Conservation (phyloP, 2,797 vertebrate species). For the Siniperca scherzeri region DNA sequence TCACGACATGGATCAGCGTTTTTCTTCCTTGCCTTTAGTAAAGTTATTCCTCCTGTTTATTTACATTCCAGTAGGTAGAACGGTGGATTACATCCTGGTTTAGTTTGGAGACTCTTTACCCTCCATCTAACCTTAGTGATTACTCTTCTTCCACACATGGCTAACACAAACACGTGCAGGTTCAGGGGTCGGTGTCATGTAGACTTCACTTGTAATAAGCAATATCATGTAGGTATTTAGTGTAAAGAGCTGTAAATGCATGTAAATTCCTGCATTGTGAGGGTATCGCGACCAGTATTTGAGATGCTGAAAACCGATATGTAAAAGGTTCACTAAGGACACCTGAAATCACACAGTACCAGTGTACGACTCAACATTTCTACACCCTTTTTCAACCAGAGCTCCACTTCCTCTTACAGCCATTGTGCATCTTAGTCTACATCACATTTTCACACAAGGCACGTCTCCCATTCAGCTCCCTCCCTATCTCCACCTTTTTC, state of each 20-base stretch:
- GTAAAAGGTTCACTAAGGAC: constrained; percentile 20
- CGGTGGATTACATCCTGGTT: constrained; percentile 20
- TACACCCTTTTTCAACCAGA: constrained; percentile 15
- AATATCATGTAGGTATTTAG: constrained; percentile 7
- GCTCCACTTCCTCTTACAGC: constrained; percentile 19
- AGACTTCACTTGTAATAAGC: constrained; percentile 1
- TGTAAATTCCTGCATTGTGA: background rate
- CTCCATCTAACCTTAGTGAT: background rate
- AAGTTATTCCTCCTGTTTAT: constrained; percentile 40
- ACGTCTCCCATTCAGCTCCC: constrained; percentile 35
- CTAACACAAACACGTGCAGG: constrained; percentile 10
- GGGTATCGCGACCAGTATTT: background rate
- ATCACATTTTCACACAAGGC: constrained; percentile 55
- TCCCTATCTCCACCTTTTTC: background rate
- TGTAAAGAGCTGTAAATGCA: constrained; percentile 18
- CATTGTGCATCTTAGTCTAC: constrained; percentile 15
- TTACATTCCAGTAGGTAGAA: constrained; percentile 67
- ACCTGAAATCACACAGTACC: constrained; percentile 20
- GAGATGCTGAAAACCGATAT: constrained; percentile 13
- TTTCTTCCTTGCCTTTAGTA: constrained; percentile 37
- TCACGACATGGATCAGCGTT: constrained; percentile 60
- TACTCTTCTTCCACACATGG: constrained; percentile 9
- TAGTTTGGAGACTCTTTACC: constrained; percentile 21
- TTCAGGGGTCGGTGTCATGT: background rate
- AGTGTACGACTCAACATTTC: constrained; percentile 53